These are phyloP conservation scores for Drosophila mulleri DNA, from an alignment of 2,888 invertebrate genomes.

Conservation along the genomic window DNA sequence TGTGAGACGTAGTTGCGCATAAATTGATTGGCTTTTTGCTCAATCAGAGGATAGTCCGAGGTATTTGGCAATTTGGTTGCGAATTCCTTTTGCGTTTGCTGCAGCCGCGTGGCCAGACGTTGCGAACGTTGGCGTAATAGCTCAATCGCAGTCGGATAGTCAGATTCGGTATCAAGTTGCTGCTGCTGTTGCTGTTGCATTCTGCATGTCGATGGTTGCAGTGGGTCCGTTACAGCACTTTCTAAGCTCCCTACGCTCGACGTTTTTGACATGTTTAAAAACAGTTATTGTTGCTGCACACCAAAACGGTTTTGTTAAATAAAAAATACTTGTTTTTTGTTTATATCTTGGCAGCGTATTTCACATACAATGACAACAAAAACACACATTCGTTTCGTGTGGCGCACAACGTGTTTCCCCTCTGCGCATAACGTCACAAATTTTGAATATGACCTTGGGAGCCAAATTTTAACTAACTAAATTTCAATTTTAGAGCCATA, in stretches of 20 bases:
- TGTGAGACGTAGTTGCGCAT: slow-evolving; percentile 40
- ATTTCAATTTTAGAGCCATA: neutral
- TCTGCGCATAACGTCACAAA: slow-evolving; percentile 44
- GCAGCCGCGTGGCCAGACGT: slow-evolving; percentile 47
- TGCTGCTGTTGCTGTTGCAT: neutral
- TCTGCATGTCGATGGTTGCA: slow-evolving; percentile 20
- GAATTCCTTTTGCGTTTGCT: slow-evolving; percentile 50
- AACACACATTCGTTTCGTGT: slow-evolving; percentile 5
- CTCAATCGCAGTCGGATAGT: slow-evolving; percentile 42
- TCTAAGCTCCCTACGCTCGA: slow-evolving; percentile 53
- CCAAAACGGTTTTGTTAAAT: slow-evolving; percentile 23
- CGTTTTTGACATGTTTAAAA: slow-evolving; percentile 59
- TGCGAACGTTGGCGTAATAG: slow-evolving; percentile 58
- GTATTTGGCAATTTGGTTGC: slow-evolving; percentile 1
- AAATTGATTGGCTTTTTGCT: slow-evolving; percentile 34
- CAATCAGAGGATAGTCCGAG: slow-evolving; percentile 12
- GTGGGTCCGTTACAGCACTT: slow-evolving; percentile 23
- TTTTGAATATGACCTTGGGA: neutral
- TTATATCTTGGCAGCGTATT: slow-evolving; percentile 35
- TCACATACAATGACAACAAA: slow-evolving; percentile 43
- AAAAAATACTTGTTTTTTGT: slow-evolving; percentile 23
- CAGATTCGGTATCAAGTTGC: slow-evolving; percentile 7
- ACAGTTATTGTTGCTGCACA: slow-evolving; percentile 27
- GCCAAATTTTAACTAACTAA: neutral
- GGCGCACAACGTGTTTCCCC: neutral